Percentiles rank a stretch among this genome's conserved stretches.
These are phyloP conservation scores for Labeo calbasu DNA, from an alignment of 2,797 vertebrate genomes.

Conservation along the genomic window DNA sequence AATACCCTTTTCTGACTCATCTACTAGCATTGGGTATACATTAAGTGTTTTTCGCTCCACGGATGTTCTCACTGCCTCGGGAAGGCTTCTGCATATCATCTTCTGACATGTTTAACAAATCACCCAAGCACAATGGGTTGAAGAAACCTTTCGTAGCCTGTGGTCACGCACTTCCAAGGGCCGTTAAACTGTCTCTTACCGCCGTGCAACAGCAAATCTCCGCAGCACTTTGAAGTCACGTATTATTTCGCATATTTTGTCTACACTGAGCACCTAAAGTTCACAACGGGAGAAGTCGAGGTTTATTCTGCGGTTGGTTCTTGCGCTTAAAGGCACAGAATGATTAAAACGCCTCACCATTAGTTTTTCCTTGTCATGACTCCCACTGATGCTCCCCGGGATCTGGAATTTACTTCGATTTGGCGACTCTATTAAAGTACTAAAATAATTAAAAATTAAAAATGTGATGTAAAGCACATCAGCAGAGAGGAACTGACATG, in stretches of 20 bases:
- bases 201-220: slow-evolving; percentile 35
- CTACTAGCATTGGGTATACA: not conserved
- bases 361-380: slow-evolving; percentile 28
- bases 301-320: slow-evolving; percentile 19
- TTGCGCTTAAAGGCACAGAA: slow-evolving; percentile 43
- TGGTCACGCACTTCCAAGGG: slow-evolving; percentile 31
- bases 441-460: not conserved
- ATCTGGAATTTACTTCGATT: slow-evolving; percentile 20
- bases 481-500: not conserved
- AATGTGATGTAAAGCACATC: not conserved
- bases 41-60: not conserved
- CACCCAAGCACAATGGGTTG: slow-evolving; percentile 60
- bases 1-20: not conserved
- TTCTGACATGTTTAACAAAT: slow-evolving; percentile 63
- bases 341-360: slow-evolving; percentile 20
- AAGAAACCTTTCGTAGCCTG: slow-evolving; percentile 57
- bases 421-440: not conserved
- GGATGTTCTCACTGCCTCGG: slow-evolving; percentile 60
- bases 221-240: slow-evolving; percentile 49
- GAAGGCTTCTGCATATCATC: slow-evolving; percentile 49
- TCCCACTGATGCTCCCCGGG: not conserved
- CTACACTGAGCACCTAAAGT: slow-evolving; percentile 38
- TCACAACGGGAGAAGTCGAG: slow-evolving; percentile 33
- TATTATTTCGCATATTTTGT: slow-evolving; percentile 16
- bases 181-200: slow-evolving; percentile 52